Base-by-base conservation (phyloP, 2,797 vertebrate genomes). In the Syngnathus acus region DNA sequence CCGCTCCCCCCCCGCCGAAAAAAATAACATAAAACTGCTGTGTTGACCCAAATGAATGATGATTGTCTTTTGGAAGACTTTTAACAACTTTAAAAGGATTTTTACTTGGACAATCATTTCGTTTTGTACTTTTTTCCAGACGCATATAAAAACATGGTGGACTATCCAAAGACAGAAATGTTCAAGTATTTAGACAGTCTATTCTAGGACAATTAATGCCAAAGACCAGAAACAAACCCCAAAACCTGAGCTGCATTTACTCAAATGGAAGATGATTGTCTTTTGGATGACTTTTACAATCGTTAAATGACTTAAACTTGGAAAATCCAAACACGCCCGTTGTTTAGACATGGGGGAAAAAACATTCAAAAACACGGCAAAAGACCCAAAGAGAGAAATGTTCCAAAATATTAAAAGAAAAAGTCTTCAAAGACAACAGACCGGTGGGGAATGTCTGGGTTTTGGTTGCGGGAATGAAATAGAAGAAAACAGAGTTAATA, bases 221-320 rank as follows among this genome's bases (percentile, higher is more conserved):
- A 6, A 58, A 38, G 14, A 37, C 14, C 6, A 7, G 14, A 8
- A 58, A 37, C 6, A 17, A 58, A 37, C 32, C 54, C 54, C 1
- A 19, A 57, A 26, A 13, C 3, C 5, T 37, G 23, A 57, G 54
- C 26, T 16, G 32, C 54, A 57, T 16, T 38, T 3, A 32, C 3
- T 21, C 23, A 10, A 32, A 55, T 55, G 53, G 53, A 55, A 55
- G 53, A 26, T 58, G 19, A 61, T 40, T 40, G 19, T 42, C 38
- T 42, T 40, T n/a, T 61, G 58, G 58, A 61, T 42, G 58, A 26
- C 55, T 38, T 58, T 58, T 58, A 16, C 8, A 16, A 58, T 58
- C 55, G 45, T 43, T 45, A 26, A 45, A 62, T 14, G 5, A 45
- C 6, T 23, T 62, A 16, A 16, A 62, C 21, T 62, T 45, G 60